phyloP scores from a whole-genome alignment of 64 coral and sea anemone genomes.

The Pachyseris speciosa region DNA sequence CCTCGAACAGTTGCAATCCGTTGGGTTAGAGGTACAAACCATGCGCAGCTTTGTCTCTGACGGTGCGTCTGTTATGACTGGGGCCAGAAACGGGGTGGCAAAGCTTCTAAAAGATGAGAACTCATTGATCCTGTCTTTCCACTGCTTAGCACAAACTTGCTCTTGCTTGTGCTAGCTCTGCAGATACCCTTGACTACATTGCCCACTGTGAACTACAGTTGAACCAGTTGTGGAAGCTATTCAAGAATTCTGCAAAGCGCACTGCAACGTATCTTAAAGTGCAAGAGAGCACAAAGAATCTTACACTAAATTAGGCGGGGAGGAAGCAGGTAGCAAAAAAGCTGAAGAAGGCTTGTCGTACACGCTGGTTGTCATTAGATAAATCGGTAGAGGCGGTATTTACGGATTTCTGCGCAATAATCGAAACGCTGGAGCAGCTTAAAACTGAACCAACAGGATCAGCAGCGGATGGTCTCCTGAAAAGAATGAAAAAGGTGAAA shows the following conservation, averaged over 20 bases:
- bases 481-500: conserved; percentile 51
- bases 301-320: conserved; percentile 22
- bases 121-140: conserved; percentile 8
- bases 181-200: conserved; percentile 55
- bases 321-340: conserved; percentile 42
- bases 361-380: conserved; percentile 31
- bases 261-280: conserved; percentile 21
- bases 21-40: conserved; percentile 45
- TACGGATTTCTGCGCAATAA: conserved; percentile 16
- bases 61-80: conserved; percentile 12
- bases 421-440: too few species aligned
- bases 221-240: conserved; percentile 34
- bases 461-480: too few species aligned
- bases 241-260: conserved; percentile 23
- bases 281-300: conserved; percentile 29
- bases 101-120: conserved; percentile 19
- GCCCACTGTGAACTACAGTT: conserved; percentile 49
- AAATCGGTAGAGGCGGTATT: conserved; percentile 31
- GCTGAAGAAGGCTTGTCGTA: conserved; percentile 37
- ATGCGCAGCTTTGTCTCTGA: conserved; percentile 26
- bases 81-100: conserved; percentile 10
- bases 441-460: too few species aligned
- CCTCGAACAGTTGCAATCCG: conserved; percentile 29
- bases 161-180: conserved; percentile 53
- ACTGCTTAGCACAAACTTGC: conserved; percentile 30